Evolutionary conservation across 2,888 invertebrate genomes (phyloP).

Genomic region (Leptopilina drosophilae): DNA sequence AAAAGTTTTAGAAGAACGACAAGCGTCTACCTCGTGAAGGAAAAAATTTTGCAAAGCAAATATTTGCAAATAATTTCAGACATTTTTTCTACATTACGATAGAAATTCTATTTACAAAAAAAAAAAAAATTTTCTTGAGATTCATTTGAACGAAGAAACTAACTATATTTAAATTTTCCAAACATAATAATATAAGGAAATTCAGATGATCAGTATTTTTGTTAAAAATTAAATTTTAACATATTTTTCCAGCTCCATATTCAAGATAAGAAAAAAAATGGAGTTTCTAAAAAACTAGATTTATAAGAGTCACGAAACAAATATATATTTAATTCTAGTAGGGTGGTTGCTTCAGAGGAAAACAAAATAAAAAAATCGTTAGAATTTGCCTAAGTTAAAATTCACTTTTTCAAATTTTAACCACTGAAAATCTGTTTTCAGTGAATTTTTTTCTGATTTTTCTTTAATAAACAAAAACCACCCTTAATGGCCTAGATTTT

Average conservation of each 20-base stretch:
- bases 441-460: no score
- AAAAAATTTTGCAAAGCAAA: background rate
- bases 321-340: no score
- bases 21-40: constrained; percentile 48
- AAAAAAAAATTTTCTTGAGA: background rate
- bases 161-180: background rate
- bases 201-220: constrained; percentile 27
- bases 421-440: no score
- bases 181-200: background rate
- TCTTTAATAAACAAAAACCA: no score
- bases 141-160: background rate
- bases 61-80: constrained; percentile 1
- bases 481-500: no score
- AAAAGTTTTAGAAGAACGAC: constrained; percentile 57
- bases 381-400: no score
- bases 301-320: no score
- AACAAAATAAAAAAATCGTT: no score
- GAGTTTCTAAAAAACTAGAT: no score
- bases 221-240: constrained; percentile 19
- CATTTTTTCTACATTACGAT: background rate
- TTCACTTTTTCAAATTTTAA: no score
- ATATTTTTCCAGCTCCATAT: background rate
- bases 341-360: no score
- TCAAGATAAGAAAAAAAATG: background rate
- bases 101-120: background rate